Base-by-base conservation (phyloP, 2,888 invertebrate genomes). In the Strigamia transsilvanica region DNA sequence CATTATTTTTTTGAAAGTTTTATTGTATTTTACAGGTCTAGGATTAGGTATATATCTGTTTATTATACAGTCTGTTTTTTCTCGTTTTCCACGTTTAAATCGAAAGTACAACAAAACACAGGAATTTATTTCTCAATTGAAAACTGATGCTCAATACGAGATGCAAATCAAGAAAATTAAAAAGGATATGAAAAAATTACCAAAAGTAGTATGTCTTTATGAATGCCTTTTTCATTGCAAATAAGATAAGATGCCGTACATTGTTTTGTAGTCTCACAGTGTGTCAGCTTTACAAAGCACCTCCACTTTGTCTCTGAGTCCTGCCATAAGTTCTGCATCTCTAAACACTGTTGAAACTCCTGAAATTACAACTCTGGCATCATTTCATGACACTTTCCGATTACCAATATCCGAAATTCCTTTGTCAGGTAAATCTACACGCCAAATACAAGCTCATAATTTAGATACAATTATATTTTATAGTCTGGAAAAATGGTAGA, bases 401-500 rank as follows among this genome's bases (percentile, higher is more conserved):
- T 21, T 66, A 21, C 61, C 61, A 1, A 2, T 12, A 21, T 66
- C 61, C 7, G 61, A 66, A 66, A 12, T 18, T 6, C 5, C 23
- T 1, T 18, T 66, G 12, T 1, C 61, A 66, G 5, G 61, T 66
- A 23, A 66, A 23, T 66, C 13, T 51, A 3, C 12, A n/a, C 18
- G n/a, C n/a, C n/a, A n/a, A n/a, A n/a, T n/a, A n/a, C n/a, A 51
- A 18, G 51, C 2, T 51, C 15, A 51, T 13, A 10, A 10, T 51
- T 51, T 51, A 2, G 3, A 7, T 51, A 0, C 4, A 13, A 51
- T 66, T 66, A 0, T 78, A 18, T n/a, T 23, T 32, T 78, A 34
- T 78, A 78, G 78, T 7, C 3, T 78, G 78, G 78, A 18, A 38
- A 78, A 41, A 18, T 78, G 78, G 78, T 10, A 21, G 23, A 78